A percentile compares a stretch with the other conserved stretches of the same genome.
phyloP scores from a whole-genome alignment of 2,113 vertebrate genomes.

The Ancistrus triradiatus region DNA sequence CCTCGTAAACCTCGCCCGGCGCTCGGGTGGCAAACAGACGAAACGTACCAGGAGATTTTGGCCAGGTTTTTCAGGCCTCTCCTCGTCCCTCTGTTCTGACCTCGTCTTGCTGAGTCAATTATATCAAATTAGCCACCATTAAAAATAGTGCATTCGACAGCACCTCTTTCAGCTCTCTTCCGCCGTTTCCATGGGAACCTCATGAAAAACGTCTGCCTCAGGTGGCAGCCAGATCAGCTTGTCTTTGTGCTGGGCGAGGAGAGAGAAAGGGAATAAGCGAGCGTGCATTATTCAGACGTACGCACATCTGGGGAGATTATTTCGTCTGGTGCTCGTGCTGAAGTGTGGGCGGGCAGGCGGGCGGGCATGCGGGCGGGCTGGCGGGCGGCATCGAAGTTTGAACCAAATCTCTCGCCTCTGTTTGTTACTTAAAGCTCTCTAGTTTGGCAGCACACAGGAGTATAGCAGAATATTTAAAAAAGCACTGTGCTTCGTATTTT shows the following conservation, averaged over 20 bases:
- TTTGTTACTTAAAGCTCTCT: background rate
- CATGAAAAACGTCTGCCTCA: conserved; percentile 35
- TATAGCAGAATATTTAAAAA: no score
- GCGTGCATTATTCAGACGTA: conserved; percentile 16
- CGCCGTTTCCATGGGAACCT: conserved; percentile 50
- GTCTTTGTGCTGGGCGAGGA: conserved; percentile 22
- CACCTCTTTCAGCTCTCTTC: conserved; percentile 18
- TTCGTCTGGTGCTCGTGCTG: background rate
- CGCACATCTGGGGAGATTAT: conserved; percentile 22
- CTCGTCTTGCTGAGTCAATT: conserved; percentile 45
- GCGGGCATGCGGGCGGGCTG: background rate
- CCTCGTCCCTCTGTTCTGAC: conserved; percentile 33
- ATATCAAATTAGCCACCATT: conserved; percentile 43
- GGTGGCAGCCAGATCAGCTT: conserved; percentile 25
- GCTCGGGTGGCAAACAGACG: background rate
- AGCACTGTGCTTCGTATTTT: no score
- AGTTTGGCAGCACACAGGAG: no score
- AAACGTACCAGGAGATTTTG: conserved; percentile 18
- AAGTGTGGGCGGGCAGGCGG: background rate
- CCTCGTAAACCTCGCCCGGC: background rate
- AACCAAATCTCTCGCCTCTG: background rate
- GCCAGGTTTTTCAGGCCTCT: conserved; percentile 5
- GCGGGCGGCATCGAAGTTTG: background rate
- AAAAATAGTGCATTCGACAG: conserved; percentile 37
- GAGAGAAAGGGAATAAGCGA: conserved; percentile 1